These are phyloP conservation scores for Spilarctia lutea DNA, from an alignment of 2,888 invertebrate genomes.

Conservation along the genomic window DNA sequence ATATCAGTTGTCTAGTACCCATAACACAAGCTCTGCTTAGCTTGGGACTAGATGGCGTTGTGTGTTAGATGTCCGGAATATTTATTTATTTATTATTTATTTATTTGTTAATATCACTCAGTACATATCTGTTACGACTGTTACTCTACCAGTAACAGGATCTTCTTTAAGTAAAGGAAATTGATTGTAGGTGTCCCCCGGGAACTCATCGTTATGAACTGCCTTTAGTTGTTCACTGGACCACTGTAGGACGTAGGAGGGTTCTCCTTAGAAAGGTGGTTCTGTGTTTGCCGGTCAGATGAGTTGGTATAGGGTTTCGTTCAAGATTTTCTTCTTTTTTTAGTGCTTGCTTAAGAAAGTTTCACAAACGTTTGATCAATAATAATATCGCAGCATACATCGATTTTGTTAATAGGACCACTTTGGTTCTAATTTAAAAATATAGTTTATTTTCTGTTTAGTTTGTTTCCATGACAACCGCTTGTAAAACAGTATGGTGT, in stretches of 20 bases:
- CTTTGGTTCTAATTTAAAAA: not conserved
- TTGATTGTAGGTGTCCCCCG: not conserved
- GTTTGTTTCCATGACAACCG: conserved; percentile 2
- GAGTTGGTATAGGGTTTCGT: not conserved
- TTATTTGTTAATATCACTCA: not conserved
- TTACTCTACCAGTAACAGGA: not conserved
- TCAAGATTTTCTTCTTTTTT: not conserved
- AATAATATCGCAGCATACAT: not conserved
- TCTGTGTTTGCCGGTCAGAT: not conserved
- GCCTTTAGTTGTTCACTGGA: too few species aligned
- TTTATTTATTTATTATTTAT: too few species aligned
- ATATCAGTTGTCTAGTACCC: too few species aligned
- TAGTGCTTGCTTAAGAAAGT: not conserved
- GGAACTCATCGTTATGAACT: not conserved
- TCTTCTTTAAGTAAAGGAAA: not conserved
- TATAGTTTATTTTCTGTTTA: not conserved
- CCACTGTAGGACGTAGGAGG: too few species aligned
- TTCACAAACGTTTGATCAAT: not conserved
- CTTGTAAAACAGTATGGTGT: not conserved
- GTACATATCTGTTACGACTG: not conserved
- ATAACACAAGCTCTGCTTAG: too few species aligned
- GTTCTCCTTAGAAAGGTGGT: too few species aligned
- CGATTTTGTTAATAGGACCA: not conserved
- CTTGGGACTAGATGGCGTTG: too few species aligned
- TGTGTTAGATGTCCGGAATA: too few species aligned